Evolutionary conservation across 2,888 invertebrate genomes (phyloP).

Genomic region (Tipula vernalis): DNA sequence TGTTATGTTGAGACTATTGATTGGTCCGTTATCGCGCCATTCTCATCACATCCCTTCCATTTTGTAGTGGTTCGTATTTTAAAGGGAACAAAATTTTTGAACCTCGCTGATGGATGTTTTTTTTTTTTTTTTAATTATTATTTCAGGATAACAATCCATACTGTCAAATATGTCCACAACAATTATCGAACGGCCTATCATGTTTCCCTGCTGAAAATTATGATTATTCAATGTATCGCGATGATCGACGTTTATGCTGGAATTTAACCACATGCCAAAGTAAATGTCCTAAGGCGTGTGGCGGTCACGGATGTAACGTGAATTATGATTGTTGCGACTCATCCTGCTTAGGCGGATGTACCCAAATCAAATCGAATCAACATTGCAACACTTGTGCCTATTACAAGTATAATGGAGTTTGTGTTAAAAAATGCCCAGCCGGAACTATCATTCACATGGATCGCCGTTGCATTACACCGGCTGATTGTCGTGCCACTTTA

Average conservation of each 20-base stretch:
- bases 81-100: background rate
- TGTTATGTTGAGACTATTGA: constrained; percentile 82
- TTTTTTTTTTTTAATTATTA: constrained; percentile 30
- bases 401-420: constrained; percentile 28
- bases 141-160: background rate
- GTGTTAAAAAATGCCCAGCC: constrained; percentile 55
- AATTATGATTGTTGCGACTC: constrained; percentile 59
- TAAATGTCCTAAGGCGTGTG: background rate
- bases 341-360: constrained; percentile 76
- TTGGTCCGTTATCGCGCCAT: constrained; percentile 66
- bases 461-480: constrained; percentile 61
- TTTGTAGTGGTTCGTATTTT: constrained; percentile 39
- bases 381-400: background rate
- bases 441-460: constrained; percentile 43
- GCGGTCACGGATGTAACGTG: constrained; percentile 39
- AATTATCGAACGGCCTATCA: background rate
- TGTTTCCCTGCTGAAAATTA: background rate
- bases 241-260: constrained; percentile 53
- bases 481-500: constrained; percentile 45
- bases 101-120: background rate
- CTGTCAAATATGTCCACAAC: background rate
- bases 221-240: background rate
- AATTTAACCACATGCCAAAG: constrained; percentile 60
- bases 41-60: constrained; percentile 28
- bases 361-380: constrained; percentile 36